Conservation (phyloP, 2,797 vertebrate genomes). For the Pygocentrus nattereri region DNA sequence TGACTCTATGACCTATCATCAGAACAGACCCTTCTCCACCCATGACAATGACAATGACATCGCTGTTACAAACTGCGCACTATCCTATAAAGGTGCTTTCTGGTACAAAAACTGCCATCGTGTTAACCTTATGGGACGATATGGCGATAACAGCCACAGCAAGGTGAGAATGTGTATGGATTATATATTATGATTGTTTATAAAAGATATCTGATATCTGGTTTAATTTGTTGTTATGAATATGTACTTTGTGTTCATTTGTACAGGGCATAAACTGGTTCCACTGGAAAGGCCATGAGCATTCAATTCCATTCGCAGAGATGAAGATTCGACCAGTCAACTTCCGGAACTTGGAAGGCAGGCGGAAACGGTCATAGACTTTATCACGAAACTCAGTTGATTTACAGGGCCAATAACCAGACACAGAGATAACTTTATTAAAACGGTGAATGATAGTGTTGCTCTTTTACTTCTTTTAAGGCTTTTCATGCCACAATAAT, state of each 20-base stretch:
- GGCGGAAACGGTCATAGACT: constrained; percentile 88
- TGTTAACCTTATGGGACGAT: constrained; percentile 96
- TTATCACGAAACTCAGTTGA: not conserved
- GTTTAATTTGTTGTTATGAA: not conserved
- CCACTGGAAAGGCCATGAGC: constrained; percentile 96
- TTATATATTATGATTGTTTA: not conserved
- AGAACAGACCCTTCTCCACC: constrained; percentile 93
- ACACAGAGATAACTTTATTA: not conserved
- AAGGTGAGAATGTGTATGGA: constrained; percentile 81
- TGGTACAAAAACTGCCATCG: constrained; percentile 99
- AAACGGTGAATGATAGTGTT: not conserved
- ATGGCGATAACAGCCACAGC: constrained; percentile 91
- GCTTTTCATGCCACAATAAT: not conserved
- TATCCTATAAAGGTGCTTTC: constrained; percentile 97
- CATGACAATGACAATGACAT: constrained; percentile 94
- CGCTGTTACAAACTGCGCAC: constrained; percentile 96
- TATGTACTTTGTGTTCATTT: not conserved
- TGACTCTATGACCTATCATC: constrained; percentile 95
- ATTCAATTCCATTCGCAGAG: constrained; percentile 93
- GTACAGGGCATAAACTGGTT: constrained; percentile 96
- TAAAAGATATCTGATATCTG: not conserved
- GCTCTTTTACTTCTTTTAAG: not conserved
- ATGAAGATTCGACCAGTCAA: constrained; percentile 93
- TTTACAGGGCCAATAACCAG: not conserved
- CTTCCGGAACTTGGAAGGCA: constrained; percentile 90